Base-by-base conservation (phyloP, 92 coral and sea anemone genomes). In the Umimayanthus chanpuru region DNA sequence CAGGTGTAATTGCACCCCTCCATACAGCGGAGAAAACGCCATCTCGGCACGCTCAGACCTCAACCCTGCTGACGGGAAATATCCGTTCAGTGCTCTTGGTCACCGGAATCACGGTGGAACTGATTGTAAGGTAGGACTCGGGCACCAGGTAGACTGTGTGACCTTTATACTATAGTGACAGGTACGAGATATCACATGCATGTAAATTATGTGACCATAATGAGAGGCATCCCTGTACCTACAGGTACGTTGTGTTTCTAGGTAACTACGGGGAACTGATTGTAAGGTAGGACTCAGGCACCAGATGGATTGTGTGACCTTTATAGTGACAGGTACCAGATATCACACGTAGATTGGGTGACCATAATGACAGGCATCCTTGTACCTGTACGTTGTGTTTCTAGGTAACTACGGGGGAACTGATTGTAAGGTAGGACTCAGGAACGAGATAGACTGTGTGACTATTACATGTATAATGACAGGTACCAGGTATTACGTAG, bases 11-110 rank as follows among this genome's bases (percentile, higher is more conserved):
- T 97, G 99, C 88, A 97, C 96, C 9, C 99, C 99, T 70, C 99
- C 99, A 0, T 97, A 97, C 97, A 97, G 99, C 39, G 99, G 91
- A 9, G 99, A 97, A 81, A 97, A 97, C 82, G 99, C 89, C 32
- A 97, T 97, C 74, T 97, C 99, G 5, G 93, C 98, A 18, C 92
- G 99, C n/a, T 91, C 91, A 49, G 99, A 97, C 82, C 93, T 97
- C 9, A 97, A 97, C 85, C 99, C 99, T 10, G 95, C 96, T 1
- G 89, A 93, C 56, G 99, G 99, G 56, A 97, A 89, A 66, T 97
- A 95, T 73, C 98, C 98, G 5, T 83, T 95, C 61, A 73, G 71
- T 2, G 93, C 92, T 6, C 93, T 97, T 2, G 99, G 99, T 2
- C 99, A 97, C 85, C 90, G 99, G 18, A 55, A 85, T 61, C 97